Evolutionary conservation across 2,888 invertebrate genomes (phyloP).

Genomic region (Chymomyza caudatula): DNA sequence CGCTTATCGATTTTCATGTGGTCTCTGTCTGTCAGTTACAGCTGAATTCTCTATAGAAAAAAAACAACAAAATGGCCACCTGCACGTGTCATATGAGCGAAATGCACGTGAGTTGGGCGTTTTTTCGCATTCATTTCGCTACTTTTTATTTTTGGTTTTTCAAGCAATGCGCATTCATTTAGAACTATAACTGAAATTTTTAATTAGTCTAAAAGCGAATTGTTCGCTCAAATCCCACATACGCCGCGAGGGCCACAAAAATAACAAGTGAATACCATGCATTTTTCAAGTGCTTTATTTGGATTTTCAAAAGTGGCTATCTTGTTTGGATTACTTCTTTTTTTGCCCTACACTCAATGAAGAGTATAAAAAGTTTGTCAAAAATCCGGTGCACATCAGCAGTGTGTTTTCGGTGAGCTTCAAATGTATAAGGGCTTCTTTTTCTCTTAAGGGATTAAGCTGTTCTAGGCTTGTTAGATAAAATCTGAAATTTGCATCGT

Average conservation of each 20-base stretch:
- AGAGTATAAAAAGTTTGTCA: neutral
- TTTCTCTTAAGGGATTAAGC: too few species aligned
- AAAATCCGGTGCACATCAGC: too few species aligned
- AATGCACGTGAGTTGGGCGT: slow-evolving; percentile 21
- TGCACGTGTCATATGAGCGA: slow-evolving; percentile 7
- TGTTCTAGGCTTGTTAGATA: too few species aligned
- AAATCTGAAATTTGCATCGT: too few species aligned
- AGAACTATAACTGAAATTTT: slow-evolving; percentile 46
- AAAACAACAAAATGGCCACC: neutral
- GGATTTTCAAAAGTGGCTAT: neutral
- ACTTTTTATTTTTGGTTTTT: slow-evolving; percentile 5
- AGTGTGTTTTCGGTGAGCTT: too few species aligned
- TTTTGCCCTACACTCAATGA: neutral
- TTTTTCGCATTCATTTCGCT: slow-evolving; percentile 23
- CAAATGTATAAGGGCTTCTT: too few species aligned
- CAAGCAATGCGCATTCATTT: slow-evolving; percentile 32
- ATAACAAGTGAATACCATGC: neutral
- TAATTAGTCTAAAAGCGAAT: slow-evolving; percentile 42
- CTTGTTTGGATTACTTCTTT: neutral
- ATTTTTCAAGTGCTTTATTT: neutral
- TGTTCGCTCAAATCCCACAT: neutral
- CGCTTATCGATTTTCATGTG: slow-evolving; percentile 2
- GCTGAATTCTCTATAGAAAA: neutral
- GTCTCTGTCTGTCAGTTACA: slow-evolving; percentile 18
- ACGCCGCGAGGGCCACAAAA: neutral